Conservation (phyloP, 2,797 vertebrate species). For the Helarctos malayanus region DNA sequence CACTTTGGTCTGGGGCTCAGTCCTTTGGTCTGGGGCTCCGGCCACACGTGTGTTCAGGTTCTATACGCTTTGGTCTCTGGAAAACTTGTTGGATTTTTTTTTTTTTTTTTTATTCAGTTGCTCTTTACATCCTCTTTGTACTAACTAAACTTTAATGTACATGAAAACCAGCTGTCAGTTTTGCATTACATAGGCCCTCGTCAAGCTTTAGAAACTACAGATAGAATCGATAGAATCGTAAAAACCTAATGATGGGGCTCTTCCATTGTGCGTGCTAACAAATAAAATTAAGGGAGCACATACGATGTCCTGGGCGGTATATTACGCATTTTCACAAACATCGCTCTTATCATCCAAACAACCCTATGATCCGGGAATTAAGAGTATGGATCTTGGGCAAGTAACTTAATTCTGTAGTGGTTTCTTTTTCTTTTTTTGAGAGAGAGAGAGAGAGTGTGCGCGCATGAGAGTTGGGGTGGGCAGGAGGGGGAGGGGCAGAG, state of each 20-base stretch:
- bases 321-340: no score
- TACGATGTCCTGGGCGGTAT: neutral
- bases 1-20: neutral
- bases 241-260: neutral
- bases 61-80: neutral
- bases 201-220: conserved; percentile 4
- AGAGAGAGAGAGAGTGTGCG: neutral
- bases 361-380: no score
- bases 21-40: neutral
- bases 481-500: neutral
- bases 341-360: no score
- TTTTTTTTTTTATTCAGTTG: neutral
- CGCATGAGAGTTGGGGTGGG: neutral
- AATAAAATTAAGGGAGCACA: neutral
- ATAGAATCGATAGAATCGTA: neutral
- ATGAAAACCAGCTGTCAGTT: neutral
- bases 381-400: no score
- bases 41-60: neutral
- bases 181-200: neutral
- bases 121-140: neutral
- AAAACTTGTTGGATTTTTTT: neutral
- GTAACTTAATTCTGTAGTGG: no score
- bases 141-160: neutral
- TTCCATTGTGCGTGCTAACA: neutral
- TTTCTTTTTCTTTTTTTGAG: neutral